Evolutionary conservation across 2,797 vertebrate species (phyloP).

Genomic region (Rhyacichthys aspro): DNA sequence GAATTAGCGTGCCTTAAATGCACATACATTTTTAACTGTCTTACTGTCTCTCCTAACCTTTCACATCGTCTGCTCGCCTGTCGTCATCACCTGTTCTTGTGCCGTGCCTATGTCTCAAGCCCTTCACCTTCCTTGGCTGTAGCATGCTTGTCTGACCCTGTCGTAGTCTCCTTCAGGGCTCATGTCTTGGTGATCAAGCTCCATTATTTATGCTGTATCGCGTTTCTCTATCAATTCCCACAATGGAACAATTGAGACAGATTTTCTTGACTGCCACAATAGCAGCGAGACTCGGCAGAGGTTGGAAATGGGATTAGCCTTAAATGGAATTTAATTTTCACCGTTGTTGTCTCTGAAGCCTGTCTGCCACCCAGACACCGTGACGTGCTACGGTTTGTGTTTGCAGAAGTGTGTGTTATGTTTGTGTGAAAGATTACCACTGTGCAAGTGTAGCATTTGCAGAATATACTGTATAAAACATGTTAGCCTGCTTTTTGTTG

Average conservation of each 20-base stretch:
- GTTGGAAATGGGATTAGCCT: conserved; percentile 84
- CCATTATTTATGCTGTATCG: conserved; percentile 80
- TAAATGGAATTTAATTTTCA: conserved; percentile 87
- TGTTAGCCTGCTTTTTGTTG: conserved; percentile 27
- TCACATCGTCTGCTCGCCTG: conserved; percentile 34
- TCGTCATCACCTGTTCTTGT: conserved; percentile 42
- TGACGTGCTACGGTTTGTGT: conserved; percentile 57
- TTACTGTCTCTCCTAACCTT: conserved; percentile 29
- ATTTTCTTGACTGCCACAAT: conserved; percentile 81
- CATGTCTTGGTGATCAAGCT: conserved; percentile 66
- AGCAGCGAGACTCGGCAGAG: conserved; percentile 75
- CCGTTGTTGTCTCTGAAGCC: conserved; percentile 76
- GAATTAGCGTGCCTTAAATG: conserved; percentile 60
- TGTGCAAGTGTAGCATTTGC: conserved; percentile 37
- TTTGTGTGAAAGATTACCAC: conserved; percentile 41
- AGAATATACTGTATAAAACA: conserved; percentile 41
- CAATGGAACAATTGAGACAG: conserved; percentile 79
- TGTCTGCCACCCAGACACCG: conserved; percentile 79
- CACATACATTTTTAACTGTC: conserved; percentile 51
- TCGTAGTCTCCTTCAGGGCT: conserved; percentile 65
- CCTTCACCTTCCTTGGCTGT: conserved; percentile 42
- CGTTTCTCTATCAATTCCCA: conserved; percentile 77
- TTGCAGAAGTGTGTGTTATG: conserved; percentile 46
- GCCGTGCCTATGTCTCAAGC: conserved; percentile 20
- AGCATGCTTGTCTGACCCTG: conserved; percentile 70